Conservation (phyloP, 2,113 vertebrate genomes). For the Eublepharis macularius region DNA sequence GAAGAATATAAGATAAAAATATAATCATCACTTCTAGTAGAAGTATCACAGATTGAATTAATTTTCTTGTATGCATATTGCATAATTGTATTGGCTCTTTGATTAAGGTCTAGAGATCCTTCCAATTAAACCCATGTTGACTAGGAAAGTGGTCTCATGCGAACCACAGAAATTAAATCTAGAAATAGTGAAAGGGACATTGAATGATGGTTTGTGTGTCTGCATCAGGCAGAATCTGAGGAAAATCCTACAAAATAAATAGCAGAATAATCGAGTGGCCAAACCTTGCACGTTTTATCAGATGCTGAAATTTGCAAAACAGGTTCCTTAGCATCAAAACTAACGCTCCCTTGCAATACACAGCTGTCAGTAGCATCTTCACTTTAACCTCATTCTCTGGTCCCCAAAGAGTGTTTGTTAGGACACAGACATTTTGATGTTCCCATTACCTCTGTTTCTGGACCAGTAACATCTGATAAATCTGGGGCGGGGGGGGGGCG, state of each 20-base stretch:
- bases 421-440: neutral
- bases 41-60: neutral
- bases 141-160: neutral
- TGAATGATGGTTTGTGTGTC: neutral
- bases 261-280: neutral
- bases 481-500: too few species aligned
- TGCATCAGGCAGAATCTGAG: neutral
- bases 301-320: neutral
- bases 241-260: neutral
- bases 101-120: neutral
- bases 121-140: neutral
- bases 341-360: neutral
- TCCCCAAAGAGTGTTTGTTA: neutral
- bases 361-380: neutral
- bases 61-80: neutral
- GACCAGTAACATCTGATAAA: neutral
- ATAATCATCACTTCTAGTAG: neutral
- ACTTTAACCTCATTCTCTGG: neutral
- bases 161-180: neutral
- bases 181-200: too few species aligned
- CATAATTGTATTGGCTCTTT: neutral
- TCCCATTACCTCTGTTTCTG: neutral
- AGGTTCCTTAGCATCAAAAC: too few species aligned
- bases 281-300: neutral
- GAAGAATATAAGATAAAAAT: neutral